phyloP scores from a whole-genome alignment of 1,140 invertebrate genomes.

The Trichoplusia ni region DNA sequence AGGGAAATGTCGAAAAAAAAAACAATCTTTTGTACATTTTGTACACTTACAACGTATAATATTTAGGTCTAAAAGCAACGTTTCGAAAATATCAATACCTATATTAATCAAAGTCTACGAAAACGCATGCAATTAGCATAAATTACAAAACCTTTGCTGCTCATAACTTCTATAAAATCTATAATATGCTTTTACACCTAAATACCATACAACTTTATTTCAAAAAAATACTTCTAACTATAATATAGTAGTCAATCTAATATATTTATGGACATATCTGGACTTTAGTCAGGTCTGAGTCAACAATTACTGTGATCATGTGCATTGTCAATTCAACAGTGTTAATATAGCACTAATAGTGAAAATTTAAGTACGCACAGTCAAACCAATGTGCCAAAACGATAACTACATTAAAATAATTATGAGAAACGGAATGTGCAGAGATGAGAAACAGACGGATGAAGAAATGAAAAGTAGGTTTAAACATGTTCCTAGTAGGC shows the following conservation, averaged over 20 bases:
- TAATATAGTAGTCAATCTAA: slow-evolving; percentile 4
- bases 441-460: slow-evolving; percentile 22
- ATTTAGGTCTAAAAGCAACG: slow-evolving; percentile 21
- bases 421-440: slow-evolving; percentile 42
- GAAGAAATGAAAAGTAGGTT: not conserved
- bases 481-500: slow-evolving; percentile 17
- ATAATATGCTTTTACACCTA: slow-evolving; percentile 8
- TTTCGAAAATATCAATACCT: not conserved
- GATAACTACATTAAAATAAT: slow-evolving; percentile 32
- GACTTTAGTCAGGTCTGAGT: slow-evolving; percentile 10
- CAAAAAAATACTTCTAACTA: slow-evolving; percentile 15
- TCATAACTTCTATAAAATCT: not conserved
- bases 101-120: not conserved
- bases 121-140: not conserved
- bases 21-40: slow-evolving; percentile 47
- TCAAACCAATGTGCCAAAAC: slow-evolving; percentile 19
- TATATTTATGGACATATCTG: slow-evolving; percentile 23
- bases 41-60: slow-evolving; percentile 22
- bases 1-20: slow-evolving; percentile 52
- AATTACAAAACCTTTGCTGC: slow-evolving; percentile 2
- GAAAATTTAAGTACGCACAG: slow-evolving; percentile 40
- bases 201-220: slow-evolving; percentile 27
- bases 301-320: slow-evolving; percentile 18
- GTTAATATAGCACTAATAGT: slow-evolving; percentile 19
- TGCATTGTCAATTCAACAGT: slow-evolving; percentile 24